Base-by-base conservation (phyloP, 2,113 vertebrate species). In the Xiphophorus couchianus region DNA sequence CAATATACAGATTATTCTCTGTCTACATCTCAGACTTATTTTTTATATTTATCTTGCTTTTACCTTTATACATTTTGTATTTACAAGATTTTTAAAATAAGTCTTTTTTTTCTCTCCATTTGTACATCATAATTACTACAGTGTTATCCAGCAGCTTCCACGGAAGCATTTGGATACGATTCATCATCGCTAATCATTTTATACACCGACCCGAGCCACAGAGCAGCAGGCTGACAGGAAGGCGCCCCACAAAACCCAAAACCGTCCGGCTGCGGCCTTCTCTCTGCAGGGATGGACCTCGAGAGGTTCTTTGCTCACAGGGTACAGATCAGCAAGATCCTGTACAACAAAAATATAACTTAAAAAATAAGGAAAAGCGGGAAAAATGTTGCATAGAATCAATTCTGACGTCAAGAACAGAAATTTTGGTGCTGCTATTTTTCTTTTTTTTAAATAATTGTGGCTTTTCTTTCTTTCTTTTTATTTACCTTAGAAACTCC, bases 81-180 rank as follows among this genome's bases (percentile, higher is more conserved):
- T 96, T 99, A 98, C 96, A 98, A 89, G 89, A 93, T 95, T 96
- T 97, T 58, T n/a, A 97, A 98, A 98, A 98, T 97, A 97, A 96
- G 95, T 95, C 94, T 93, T 58, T 58, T 54, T 54, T 54, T 84
- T 93, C 87, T 95, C 95, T 96, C 88, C 88, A 88, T 97, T 96
- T 98, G 83, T 89, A 97, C 91, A 93, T 97, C 91, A 92, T 96
- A 93, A 95, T 96, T 91, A 96, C 85, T 96, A 97, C 95, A 96
- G 96, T 93, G 95, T 95, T 61, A 95, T 95, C 90, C 84, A 86
- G 80, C 87, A 81, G 84, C 86, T 90, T 82, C 87, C 79, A 90
- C 95, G 89, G 92, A 94, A 91, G 86, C 86, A 29, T 84, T 62
- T 73, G 61, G 65, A 81, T 74, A 70, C 61, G 67, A 80, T 72